Conservation (phyloP, 2,797 vertebrate genomes). For the Tokudaia muenninki region DNA sequence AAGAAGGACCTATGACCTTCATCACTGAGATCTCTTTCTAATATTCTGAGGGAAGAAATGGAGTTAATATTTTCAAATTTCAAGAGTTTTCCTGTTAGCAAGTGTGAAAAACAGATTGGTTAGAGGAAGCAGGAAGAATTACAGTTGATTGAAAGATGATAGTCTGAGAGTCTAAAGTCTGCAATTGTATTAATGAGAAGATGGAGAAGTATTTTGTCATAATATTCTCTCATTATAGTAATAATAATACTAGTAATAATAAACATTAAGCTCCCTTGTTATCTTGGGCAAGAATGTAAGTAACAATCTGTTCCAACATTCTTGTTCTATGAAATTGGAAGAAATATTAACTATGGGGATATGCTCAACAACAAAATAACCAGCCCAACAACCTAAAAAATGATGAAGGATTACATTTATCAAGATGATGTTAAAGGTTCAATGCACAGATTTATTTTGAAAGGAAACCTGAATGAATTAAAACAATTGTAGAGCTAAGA, state of each 20-base stretch:
- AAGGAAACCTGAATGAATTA: background rate
- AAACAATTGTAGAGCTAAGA: background rate
- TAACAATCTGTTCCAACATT: background rate
- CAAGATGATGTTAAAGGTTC: background rate
- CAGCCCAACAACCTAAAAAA: background rate
- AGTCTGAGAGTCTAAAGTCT: background rate
- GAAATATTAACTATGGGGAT: background rate
- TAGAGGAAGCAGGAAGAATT: background rate
- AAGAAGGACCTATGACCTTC: background rate
- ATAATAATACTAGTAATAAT: too few species aligned
- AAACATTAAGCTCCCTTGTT: background rate
- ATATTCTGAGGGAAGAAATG: background rate
- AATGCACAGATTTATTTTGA: background rate
- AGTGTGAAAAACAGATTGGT: background rate
- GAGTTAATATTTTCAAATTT: slow-evolving; percentile 19
- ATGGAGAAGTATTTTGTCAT: background rate
- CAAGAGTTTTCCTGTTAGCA: background rate
- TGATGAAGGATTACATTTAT: background rate
- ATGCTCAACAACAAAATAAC: slow-evolving; percentile 16
- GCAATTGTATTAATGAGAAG: slow-evolving; percentile 4
- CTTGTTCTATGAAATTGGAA: background rate
- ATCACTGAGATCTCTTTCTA: background rate
- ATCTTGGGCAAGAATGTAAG: background rate
- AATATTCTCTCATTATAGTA: background rate
- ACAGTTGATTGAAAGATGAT: slow-evolving; percentile 16